Conservation (phyloP, 2,797 vertebrate genomes). For the Galagoides demidoff region DNA sequence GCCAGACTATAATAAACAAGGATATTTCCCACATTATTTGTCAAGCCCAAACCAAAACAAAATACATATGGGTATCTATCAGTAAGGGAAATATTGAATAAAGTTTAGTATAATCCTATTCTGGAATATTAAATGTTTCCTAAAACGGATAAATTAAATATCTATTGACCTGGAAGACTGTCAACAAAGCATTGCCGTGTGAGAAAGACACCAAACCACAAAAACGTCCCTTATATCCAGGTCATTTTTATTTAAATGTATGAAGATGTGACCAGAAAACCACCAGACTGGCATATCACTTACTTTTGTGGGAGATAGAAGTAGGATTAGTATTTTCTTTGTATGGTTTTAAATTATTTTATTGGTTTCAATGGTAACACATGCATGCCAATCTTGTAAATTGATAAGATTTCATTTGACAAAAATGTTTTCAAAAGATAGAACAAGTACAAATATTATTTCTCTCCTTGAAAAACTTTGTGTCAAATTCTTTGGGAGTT, state of each 20-base stretch:
- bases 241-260: not conserved
- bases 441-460: not conserved
- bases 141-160: not conserved
- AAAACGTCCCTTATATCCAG: not conserved
- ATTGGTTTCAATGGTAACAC: not conserved
- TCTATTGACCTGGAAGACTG: not conserved
- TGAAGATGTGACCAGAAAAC: not conserved
- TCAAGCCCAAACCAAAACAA: not conserved
- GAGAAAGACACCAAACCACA: not conserved
- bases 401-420: not conserved
- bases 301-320: not conserved
- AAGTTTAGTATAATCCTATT: not conserved
- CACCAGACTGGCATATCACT: not conserved
- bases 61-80: not conserved
- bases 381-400: not conserved
- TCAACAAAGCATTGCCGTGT: not conserved
- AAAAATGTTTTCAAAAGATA: not conserved
- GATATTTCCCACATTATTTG: not conserved
- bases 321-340: not conserved
- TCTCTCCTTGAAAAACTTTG: not conserved
- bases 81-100: not conserved
- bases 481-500: not conserved
- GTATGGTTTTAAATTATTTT: not conserved
- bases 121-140: not conserved
- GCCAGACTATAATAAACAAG: not conserved